phyloP scores from a whole-genome alignment of 2,797 vertebrate genomes.

The Gambusia yucatana region DNA sequence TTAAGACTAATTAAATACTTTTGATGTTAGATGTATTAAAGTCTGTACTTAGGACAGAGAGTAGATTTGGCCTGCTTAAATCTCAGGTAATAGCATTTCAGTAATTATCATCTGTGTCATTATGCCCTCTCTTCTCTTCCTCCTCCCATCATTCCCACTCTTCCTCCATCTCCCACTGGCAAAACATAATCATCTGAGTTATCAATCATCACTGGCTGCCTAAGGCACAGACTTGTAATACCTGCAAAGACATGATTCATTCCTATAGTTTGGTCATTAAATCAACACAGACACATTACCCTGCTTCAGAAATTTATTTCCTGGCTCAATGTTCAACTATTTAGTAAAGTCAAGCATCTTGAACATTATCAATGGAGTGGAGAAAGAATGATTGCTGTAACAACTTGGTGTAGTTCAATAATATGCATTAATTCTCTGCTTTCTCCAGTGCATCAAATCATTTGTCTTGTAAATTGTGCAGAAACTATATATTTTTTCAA shows the following conservation, averaged over 20 bases:
- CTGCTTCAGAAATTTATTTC: slow-evolving; percentile 34
- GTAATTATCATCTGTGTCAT: slow-evolving; percentile 72
- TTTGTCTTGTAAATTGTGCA: slow-evolving; percentile 3
- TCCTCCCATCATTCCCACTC: slow-evolving; percentile 30
- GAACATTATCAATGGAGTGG: slow-evolving; percentile 3
- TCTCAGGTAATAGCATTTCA: slow-evolving; percentile 64
- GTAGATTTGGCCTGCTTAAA: slow-evolving; percentile 31
- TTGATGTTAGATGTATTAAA: slow-evolving; percentile 18
- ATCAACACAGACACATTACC: slow-evolving; percentile 41
- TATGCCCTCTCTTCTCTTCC: slow-evolving; percentile 46
- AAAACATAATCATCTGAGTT: slow-evolving; percentile 66
- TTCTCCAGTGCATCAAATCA: slow-evolving; percentile 8
- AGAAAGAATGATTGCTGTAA: slow-evolving; percentile 18
- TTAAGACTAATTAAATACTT: neutral
- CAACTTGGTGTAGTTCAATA: slow-evolving; percentile 16
- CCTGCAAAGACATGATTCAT: slow-evolving; percentile 66
- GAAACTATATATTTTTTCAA: slow-evolving; percentile 15
- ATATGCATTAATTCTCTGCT: slow-evolving; percentile 25
- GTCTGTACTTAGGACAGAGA: slow-evolving; percentile 19
- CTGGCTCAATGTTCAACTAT: slow-evolving; percentile 34
- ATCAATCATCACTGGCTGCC: slow-evolving; percentile 66
- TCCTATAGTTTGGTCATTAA: slow-evolving; percentile 56
- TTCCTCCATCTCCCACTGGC: slow-evolving; percentile 58
- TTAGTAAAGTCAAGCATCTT: slow-evolving; percentile 21
- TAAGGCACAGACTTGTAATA: slow-evolving; percentile 50